Evolutionary conservation across 2,888 invertebrate genomes (phyloP), one percentile per base, ranked within the genome.

Genomic region (Uloborus plumipes): DNA sequence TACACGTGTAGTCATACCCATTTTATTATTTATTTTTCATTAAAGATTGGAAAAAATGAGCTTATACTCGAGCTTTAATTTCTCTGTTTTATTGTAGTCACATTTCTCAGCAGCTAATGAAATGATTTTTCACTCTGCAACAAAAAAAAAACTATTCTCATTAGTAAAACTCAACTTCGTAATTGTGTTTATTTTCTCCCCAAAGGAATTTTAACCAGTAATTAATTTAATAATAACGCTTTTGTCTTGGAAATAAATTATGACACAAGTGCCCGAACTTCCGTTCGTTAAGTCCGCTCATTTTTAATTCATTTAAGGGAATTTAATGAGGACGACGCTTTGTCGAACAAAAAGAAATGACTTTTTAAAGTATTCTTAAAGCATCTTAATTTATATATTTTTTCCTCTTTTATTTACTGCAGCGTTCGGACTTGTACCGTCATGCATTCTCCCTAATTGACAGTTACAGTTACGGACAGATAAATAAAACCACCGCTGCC

Each of bases 241-340:
- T 69, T 58, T 62, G 67, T 73, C 61, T 59, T 39, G 26, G 73
- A 73, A 67, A 69, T 69, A 74, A 78, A 74, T 80, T 73, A 80
- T 73, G 69, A 62, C 79, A 73, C 73, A 73, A 67, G 62, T 67
- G 62, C 55, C 51, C 59, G 61, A 61, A 39, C 47, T 22, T 61
- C 31, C 2, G 66, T 15, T 51, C 69, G 49, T 62, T 67, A 73
- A 67, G 73, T 62, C 18, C 39, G 69, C 62, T 55, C 62, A 69
- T 67, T 73, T 80, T 73, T 80, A 80, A 80, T 80, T 79, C 73
- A 80, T 80, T 80, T 80, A 80, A 67, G 67, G 55, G 67, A 72
- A 69, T 73, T 80, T 80, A 80, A 80, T 80, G 79, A 80, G 79
- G 18, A 51, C 26, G 67, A 73, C 72, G 39, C 47, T 64, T 64